Base-by-base conservation (phyloP, 2,797 vertebrate genomes). In the Gouania willdenowi region DNA sequence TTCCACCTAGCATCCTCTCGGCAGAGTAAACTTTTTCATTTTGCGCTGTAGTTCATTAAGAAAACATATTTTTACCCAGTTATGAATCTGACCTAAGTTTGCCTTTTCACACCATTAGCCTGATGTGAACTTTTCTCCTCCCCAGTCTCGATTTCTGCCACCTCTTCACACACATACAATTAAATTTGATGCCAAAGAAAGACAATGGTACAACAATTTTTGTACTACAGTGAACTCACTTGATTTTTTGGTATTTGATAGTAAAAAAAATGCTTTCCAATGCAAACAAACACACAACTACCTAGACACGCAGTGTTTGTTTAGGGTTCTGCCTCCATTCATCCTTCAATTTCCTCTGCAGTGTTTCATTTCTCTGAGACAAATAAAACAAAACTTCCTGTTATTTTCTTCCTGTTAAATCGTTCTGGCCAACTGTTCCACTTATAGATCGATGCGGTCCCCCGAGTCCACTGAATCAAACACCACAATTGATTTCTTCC, bases 401-500 rank as follows among this genome's bases (percentile, higher is more conserved):
- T 55, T 54, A 59, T 68, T 66, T 72, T 48, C 35, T 38, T 41
- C 48, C 38, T 7, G 26, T 47, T 66, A 22, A 11, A 9, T 53
- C 33, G 58, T 42, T 63, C 64, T 52, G 26, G 45, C 59, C 56
- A 48, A 17, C 50, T 69, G 61, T 76, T 77, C 45, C 52, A 64
- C 54, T 71, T 81, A 79, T 81, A 58, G 79, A 79, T 79, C 73
- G 66, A 56, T 40, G 49, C 29, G 9, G 18, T 50, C 66, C 58
- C 69, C 46, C 36, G 54, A 62, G 66, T 58, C 46, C 6, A 8
- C 66, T 62, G 62, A 77, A 79, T 79, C 76, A 81, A 77, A 72
- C 57, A 28, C 42, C 73, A n/a, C 76, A 73, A 82, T 84, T 75
- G 77, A 84, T 82, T 69, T 48, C 56, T 59, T 65, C 62, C 79